Evolutionary conservation across 2,888 invertebrate species (phyloP).

Genomic region (Philopedon plagiatum): DNA sequence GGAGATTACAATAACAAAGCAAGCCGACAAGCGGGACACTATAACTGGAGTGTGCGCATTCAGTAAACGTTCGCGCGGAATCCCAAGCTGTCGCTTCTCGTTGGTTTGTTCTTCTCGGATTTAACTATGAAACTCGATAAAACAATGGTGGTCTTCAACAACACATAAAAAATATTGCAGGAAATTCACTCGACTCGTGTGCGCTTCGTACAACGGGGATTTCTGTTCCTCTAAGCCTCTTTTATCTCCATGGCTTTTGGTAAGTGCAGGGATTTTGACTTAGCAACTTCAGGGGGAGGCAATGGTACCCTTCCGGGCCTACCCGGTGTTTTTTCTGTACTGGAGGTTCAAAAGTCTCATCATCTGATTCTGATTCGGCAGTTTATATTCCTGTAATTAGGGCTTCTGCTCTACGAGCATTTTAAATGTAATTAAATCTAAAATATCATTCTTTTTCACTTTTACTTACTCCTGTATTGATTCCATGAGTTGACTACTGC

Average conservation of each 20-base stretch:
- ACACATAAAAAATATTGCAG: slow-evolving; percentile 1
- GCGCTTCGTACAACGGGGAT: not conserved
- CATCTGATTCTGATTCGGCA: not conserved
- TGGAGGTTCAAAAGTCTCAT: not conserved
- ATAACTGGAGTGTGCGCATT: no score
- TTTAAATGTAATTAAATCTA: not conserved
- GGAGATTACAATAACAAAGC: no score
- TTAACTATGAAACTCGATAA: not conserved
- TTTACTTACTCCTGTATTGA: not conserved
- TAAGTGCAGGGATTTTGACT: not conserved
- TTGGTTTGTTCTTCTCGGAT: no score
- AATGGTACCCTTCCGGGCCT: not conserved
- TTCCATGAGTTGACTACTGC: not conserved
- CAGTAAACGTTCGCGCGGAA: no score
- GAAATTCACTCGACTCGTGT: not conserved
- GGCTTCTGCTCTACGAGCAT: slow-evolving; percentile 1
- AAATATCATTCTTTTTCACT: not conserved
- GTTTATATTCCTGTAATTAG: not conserved
- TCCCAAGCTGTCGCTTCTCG: no score
- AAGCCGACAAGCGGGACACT: no score
- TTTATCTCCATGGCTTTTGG: not conserved
- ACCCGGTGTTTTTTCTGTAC: not conserved
- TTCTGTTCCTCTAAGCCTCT: not conserved
- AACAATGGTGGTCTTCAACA: not conserved
- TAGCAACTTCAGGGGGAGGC: not conserved